Evolutionary conservation across 2,888 invertebrate genomes (phyloP), one percentile per base, ranked within the genome.

Genomic region (Xestobium rufovillosum): DNA sequence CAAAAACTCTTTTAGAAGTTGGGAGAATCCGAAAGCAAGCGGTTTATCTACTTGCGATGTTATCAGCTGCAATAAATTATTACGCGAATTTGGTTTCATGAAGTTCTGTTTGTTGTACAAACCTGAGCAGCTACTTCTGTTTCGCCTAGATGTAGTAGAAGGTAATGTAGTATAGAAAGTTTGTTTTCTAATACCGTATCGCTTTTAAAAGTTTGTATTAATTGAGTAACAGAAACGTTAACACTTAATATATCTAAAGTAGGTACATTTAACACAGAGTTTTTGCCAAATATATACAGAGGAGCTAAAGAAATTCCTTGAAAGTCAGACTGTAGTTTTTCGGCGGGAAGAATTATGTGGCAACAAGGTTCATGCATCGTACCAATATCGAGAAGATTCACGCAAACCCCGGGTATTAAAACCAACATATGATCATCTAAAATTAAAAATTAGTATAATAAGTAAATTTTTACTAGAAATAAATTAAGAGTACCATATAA

Each of bases 301-400:
- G 84, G 81, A 1, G 84, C 79, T n/a, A 85, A 67, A 36, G 53
- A 57, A 3, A 60, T 51, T 27, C 52, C 44, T 47, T 80, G 76
- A n/a, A n/a, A n/a, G n/a, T 19, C 23, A 1, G 81, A 79, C 2
- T 83, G 78, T 8, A 82, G 65, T 46, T 80, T 76, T 0, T 76
- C 76, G 1, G 77, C 68, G 0, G 83, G 77, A 11, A 82, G 72
- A 0, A 84, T 74, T 34, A 87, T 76, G 55, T 87, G 86, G 51
- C 84, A 83, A 50, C 81, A 82, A 0, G 90, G 89, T 59, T 89
- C 88, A 62, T 89, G 90, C 52, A 77, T 75, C 6, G 82, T 67
- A 3, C 88, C 85, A 31, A 90, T 80, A 67, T 92, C 91, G 35
- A 92, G 68, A 14, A 91, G 66, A 57, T 92, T 90, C 0, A 84